Conservation (phyloP, 2,113 vertebrate genomes). For the Pantherophis guttatus region DNA sequence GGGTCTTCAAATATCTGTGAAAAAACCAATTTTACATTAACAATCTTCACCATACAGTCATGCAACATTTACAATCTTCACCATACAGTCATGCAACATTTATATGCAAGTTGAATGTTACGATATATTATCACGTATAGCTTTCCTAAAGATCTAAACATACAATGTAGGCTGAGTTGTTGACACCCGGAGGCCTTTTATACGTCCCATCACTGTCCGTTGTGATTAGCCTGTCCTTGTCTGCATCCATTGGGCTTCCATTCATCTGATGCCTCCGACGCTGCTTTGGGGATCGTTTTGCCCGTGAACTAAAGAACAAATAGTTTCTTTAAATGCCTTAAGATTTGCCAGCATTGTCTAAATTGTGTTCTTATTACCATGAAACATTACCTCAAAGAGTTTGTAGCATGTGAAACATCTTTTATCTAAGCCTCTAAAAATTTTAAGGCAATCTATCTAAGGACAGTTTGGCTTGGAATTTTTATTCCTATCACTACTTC, state of each 20-base stretch:
- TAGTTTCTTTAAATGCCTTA: neutral
- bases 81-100: slow-evolving; percentile 1
- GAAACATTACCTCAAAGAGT: neutral
- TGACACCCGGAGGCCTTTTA: slow-evolving; percentile 91
- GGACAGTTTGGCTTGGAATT: neutral
- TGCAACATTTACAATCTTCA: neutral
- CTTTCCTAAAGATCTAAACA: slow-evolving; percentile 55
- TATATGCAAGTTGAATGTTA: neutral
- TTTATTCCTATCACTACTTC: neutral
- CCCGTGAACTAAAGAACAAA: slow-evolving; percentile 72
- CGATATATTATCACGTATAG: neutral
- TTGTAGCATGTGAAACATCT: neutral
- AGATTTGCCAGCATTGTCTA: neutral
- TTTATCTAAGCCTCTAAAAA: neutral
- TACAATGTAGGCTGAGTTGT: slow-evolving; percentile 94
- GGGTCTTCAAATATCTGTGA: neutral
- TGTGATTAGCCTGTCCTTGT: slow-evolving; percentile 90
- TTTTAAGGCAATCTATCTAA: neutral
- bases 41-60: neutral
- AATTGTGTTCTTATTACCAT: neutral
- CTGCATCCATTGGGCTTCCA: slow-evolving; percentile 80
- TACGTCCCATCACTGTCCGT: slow-evolving; percentile 91
- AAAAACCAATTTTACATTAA: neutral
- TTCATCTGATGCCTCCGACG: slow-evolving; percentile 87
- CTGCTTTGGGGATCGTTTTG: slow-evolving; percentile 90